Evolutionary conservation across 2,888 invertebrate genomes (phyloP).

Genomic region (Ganaspis brasiliensis): DNA sequence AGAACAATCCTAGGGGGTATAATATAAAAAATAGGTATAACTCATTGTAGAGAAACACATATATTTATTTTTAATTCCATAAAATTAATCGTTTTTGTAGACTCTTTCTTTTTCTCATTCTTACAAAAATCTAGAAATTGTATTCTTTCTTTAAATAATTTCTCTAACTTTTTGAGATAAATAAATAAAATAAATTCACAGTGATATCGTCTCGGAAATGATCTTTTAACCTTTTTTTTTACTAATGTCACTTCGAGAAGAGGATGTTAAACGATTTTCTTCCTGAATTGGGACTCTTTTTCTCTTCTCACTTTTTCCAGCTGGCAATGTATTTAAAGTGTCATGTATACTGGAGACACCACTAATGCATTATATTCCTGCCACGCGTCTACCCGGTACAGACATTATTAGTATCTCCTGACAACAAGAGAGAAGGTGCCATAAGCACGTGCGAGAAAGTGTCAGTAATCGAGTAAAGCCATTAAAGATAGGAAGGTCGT

Average conservation of each 20-base stretch:
- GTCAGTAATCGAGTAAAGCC: conserved; percentile 35
- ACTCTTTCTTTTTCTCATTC: no score
- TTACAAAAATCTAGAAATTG: no score
- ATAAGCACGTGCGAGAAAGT: conserved; percentile 23
- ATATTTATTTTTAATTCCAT: no score
- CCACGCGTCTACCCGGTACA: conserved; percentile 21
- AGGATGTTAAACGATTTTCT: conserved; percentile 23
- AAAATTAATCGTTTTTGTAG: no score
- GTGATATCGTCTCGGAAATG: background rate
- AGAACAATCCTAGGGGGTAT: no score
- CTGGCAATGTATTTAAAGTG: conserved; percentile 4
- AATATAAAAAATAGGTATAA: no score
- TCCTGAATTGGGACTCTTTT: background rate
- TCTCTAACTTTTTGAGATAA: no score
- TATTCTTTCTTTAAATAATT: no score
- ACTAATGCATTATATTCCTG: conserved; percentile 31
- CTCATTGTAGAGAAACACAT: no score
- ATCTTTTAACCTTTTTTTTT: background rate
- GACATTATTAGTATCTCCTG: conserved; percentile 27
- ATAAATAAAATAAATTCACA: no score
- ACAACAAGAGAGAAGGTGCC: conserved; percentile 18
- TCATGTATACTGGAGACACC: conserved; percentile 10
- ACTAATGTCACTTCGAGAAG: background rate
- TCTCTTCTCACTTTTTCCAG: background rate
- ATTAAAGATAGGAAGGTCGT: conserved; percentile 31